Conservation (phyloP, 2,113 vertebrate species). For the Stigmatopora argus region DNA sequence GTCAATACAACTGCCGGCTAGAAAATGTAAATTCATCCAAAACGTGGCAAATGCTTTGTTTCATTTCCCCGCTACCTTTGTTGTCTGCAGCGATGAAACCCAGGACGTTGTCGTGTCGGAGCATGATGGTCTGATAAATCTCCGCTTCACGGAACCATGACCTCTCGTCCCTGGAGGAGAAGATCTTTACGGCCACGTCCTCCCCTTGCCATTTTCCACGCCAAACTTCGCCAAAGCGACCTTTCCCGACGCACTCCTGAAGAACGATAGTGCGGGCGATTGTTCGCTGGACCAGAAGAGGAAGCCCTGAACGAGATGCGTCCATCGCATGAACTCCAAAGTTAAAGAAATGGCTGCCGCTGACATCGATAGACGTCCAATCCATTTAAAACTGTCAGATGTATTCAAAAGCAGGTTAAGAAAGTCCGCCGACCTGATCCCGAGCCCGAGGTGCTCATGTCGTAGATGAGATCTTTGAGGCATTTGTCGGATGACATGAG, state of each 20-base stretch:
- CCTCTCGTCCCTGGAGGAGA: constrained; percentile 90
- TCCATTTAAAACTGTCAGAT: not conserved
- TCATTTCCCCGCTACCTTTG: constrained; percentile 74
- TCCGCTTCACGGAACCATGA: constrained; percentile 98
- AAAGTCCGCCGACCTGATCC: constrained; percentile 78
- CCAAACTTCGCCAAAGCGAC: constrained; percentile 94
- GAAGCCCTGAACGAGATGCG: constrained; percentile 73
- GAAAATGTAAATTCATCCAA: not conserved
- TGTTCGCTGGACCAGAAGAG: constrained; percentile 90
- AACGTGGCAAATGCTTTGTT: not conserved
- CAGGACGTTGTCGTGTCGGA: constrained; percentile 93
- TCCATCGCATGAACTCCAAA: no score
- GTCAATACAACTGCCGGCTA: constrained; percentile 2
- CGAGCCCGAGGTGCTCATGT: constrained; percentile 90
- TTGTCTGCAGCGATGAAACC: constrained; percentile 97
- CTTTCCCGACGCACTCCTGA: constrained; percentile 91
- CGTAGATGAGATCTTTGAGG: constrained; percentile 87
- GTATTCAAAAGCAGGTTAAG: not conserved
- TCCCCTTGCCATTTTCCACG: constrained; percentile 93
- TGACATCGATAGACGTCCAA: no score
- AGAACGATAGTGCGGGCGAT: constrained; percentile 95
- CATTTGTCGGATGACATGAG: constrained; percentile 77
- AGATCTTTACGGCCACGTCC: constrained; percentile 97
- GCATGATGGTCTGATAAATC: constrained; percentile 95
- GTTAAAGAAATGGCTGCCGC: no score